Evolutionary conservation across 2,797 vertebrate species (phyloP), one percentile per base, ranked within the genome.

Genomic region (Ambastaia sidthimunki): DNA sequence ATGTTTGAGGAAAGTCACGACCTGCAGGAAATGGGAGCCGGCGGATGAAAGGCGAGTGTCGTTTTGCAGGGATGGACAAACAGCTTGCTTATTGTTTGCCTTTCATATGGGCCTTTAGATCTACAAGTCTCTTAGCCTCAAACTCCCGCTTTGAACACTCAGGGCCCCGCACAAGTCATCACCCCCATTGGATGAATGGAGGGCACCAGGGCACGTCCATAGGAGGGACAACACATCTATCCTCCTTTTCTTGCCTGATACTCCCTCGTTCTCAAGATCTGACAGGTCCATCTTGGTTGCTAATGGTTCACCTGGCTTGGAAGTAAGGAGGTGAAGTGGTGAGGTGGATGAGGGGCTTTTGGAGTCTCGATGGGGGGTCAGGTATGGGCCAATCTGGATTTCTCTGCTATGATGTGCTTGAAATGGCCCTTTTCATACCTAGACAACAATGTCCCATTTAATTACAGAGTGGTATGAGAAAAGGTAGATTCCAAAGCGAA

Each of bases 1-100:
- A 94, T 94, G 92, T 95, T 93, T 92, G 92, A 93, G 90, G 91
- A 92, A 94, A 93, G 93, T 95, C 90, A 89, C 87, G 90, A 92
- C 94, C 93, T 87, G 81, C 89, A 44, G 91, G 93, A 95, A 95
- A 94, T 93, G 90, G 90, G 94, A 94, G 89, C 89, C 87, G 81
- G 90, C 85, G 93, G 92, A 94, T 94, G 91, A 95, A 94, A 94
- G 93, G 85, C 89, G 90, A 92, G 89, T 90, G 90, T 88, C 87
- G 86, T 89, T 85, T 91, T 93, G 92, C 92, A 88, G 93, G 93
- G 91, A 93, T 86, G 78, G 89, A 85, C 91, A 92, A 92, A 93
- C 92, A 89, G 90, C 93, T 93, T 94, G 93, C 91, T 89, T 90
- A 93, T 91, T 94, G 91, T 94, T 95, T 93, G 93, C 88, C 86